These are phyloP conservation scores for Neodiprion lecontei DNA, from an alignment of 1,140 invertebrate species.

Conservation along the genomic window DNA sequence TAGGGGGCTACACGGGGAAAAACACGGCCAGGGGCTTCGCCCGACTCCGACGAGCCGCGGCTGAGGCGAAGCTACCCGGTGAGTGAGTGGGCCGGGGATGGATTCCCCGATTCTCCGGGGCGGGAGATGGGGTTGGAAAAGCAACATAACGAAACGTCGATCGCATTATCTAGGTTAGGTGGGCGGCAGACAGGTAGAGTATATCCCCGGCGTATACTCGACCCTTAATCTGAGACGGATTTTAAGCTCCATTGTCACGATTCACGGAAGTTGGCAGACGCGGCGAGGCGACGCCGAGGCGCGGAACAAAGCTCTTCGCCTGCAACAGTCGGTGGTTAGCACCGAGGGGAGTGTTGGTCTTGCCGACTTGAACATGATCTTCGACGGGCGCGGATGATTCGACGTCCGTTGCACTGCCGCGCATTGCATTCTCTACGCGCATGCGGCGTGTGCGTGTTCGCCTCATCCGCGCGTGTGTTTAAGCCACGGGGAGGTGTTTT, in stretches of 20 bases:
- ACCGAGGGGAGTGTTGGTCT: too few relatives aligned
- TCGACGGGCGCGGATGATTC: too few relatives aligned
- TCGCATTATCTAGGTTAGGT: constrained; percentile 54
- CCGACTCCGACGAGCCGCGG: constrained; percentile 28
- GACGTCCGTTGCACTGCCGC: too few relatives aligned
- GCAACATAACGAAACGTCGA: constrained; percentile 64
- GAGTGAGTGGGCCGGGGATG: constrained; percentile 38
- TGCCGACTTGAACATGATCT: too few relatives aligned
- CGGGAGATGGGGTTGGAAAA: constrained; percentile 61
- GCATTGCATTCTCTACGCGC: too few relatives aligned
- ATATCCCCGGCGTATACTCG: constrained; percentile 35
- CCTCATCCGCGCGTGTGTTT: too few relatives aligned
- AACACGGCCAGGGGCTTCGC: constrained; percentile 45
- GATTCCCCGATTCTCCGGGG: constrained; percentile 48
- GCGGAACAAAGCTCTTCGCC: too few relatives aligned
- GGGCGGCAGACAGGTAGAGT: not conserved
- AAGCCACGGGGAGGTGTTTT: not conserved
- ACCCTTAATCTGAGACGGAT: constrained; percentile 56
- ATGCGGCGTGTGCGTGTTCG: too few relatives aligned
- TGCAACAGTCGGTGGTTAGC: too few relatives aligned
- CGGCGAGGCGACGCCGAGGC: constrained; percentile 25
- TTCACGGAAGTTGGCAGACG: constrained; percentile 40
- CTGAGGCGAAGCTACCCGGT: constrained; percentile 24
- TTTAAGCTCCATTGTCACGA: constrained; percentile 57
- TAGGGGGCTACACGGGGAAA: constrained; percentile 61